phyloP scores from a whole-genome alignment of 2,797 vertebrate genomes.

The Meriones psammophilus region DNA sequence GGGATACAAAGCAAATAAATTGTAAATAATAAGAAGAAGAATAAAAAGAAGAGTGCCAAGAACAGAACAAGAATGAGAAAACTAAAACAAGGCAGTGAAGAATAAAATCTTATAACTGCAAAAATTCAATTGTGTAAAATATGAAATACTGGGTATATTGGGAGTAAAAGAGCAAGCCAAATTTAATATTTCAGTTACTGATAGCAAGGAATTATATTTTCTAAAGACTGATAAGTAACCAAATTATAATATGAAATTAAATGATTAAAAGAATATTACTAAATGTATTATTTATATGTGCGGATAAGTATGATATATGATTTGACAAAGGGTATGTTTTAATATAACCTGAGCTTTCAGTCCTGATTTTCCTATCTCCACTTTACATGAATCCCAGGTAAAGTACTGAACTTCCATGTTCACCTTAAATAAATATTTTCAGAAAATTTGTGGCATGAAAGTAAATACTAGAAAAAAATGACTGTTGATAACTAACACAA shows the following conservation, averaged over 20 bases:
- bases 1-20: too few relatives aligned
- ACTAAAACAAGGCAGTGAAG: neutral
- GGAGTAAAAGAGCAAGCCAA: neutral
- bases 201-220: neutral
- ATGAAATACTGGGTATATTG: neutral
- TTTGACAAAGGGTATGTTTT: neutral
- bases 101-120: fast-evolving
- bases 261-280: neutral
- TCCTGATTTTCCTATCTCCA: neutral
- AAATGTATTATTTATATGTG: neutral
- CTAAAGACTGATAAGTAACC: neutral
- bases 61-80: neutral
- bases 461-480: slow-evolving; percentile 32
- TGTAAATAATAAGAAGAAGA: too few relatives aligned
- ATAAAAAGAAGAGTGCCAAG: neutral
- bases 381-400: neutral
- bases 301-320: too few relatives aligned
- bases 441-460: neutral
- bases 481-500: neutral
- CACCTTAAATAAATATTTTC: neutral
- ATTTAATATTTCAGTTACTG: neutral
- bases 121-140: neutral
- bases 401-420: neutral
- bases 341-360: neutral
- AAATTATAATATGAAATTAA: neutral